Evolutionary conservation across 2,888 invertebrate genomes (phyloP).

Genomic region (Athrips mouffetella): DNA sequence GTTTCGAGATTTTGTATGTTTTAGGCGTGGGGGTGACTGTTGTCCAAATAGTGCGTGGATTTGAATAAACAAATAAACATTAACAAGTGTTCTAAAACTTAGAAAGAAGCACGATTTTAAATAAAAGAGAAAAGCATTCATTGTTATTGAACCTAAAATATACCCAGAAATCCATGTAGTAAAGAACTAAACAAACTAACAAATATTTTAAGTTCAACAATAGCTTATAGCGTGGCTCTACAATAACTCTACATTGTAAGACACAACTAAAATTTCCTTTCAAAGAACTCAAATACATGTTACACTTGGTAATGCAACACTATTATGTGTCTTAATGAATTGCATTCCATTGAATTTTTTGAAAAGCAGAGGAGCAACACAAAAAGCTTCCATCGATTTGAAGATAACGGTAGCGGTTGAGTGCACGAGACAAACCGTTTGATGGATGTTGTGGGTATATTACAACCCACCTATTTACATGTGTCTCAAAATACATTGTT

Average conservation of each 20-base stretch:
- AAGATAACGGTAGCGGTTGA: slow-evolving; percentile 29
- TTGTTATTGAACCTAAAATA: too few species aligned
- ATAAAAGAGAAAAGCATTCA: too few species aligned
- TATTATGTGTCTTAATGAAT: slow-evolving; percentile 11
- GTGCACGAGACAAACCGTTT: slow-evolving; percentile 28
- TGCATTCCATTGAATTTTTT: slow-evolving; percentile 4
- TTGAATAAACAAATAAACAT: slow-evolving; percentile 42
- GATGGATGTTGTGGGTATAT: slow-evolving; percentile 39
- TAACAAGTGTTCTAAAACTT: too few species aligned
- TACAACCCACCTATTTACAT: slow-evolving; percentile 26
- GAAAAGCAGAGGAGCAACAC: background rate
- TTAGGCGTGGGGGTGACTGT: slow-evolving; percentile 38
- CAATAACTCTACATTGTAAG: too few species aligned
- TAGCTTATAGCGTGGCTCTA: too few species aligned
- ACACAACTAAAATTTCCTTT: background rate
- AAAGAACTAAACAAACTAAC: too few species aligned
- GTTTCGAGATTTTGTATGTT: slow-evolving; percentile 59
- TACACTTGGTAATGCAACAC: background rate
- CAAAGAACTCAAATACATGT: background rate
- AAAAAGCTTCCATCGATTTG: slow-evolving; percentile 19
- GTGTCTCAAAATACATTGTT: slow-evolving; percentile 15
- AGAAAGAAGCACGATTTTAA: too few species aligned
- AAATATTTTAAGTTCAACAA: too few species aligned
- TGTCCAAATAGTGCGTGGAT: slow-evolving; percentile 42
- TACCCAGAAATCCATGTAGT: too few species aligned